Conservation (phyloP, 2,113 vertebrate genomes). For the Saccopteryx bilineata region DNA sequence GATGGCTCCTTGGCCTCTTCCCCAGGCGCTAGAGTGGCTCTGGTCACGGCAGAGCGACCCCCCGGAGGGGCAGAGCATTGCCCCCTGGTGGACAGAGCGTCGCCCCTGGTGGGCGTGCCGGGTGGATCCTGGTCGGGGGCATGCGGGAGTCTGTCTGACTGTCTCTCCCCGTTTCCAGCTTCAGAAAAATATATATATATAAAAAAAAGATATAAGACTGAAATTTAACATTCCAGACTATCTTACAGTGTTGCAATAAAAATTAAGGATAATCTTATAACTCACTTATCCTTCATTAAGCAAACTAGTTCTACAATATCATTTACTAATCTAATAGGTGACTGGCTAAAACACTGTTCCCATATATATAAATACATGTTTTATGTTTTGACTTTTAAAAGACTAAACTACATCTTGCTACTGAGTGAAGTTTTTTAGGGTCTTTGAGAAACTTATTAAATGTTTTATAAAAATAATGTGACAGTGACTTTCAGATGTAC, state of each 20-base stretch:
- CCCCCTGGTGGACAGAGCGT: too few relatives aligned
- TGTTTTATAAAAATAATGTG: slow-evolving; percentile 2
- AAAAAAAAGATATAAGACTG: neutral
- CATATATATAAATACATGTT: neutral
- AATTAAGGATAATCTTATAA: neutral
- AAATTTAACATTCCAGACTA: neutral
- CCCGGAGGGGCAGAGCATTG: too few relatives aligned
- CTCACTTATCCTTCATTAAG: neutral
- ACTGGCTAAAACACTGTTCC: neutral
- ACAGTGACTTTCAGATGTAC: neutral
- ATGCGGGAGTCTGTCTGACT: too few relatives aligned
- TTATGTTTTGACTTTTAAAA: slow-evolving; percentile 37
- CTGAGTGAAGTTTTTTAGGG: neutral
- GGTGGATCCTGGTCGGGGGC: too few relatives aligned
- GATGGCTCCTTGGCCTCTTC: too few relatives aligned
- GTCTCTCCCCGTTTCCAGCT: too few relatives aligned
- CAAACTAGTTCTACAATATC: neutral
- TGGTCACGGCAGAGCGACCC: too few relatives aligned
- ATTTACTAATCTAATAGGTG: neutral
- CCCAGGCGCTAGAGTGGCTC: too few relatives aligned
- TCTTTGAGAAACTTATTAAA: slow-evolving; percentile 18
- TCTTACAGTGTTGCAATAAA: neutral
- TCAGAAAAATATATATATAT: too few relatives aligned
- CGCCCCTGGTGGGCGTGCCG: too few relatives aligned
- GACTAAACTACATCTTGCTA: neutral